Evolutionary conservation across 2,113 vertebrate species (phyloP).

Genomic region (Orientallactaga bullata): DNA sequence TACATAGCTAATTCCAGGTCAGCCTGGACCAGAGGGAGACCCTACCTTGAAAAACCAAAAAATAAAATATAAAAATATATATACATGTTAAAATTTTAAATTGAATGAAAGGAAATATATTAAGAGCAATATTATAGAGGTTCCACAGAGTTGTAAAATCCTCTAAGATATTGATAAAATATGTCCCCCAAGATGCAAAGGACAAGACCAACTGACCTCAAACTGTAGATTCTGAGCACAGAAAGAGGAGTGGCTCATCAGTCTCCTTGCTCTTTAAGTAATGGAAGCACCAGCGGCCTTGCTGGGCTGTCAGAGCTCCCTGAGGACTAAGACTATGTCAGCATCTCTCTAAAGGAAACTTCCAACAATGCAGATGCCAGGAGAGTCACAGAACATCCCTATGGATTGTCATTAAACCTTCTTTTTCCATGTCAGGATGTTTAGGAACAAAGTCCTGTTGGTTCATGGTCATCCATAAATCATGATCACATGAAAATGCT

Average conservation of each 20-base stretch:
- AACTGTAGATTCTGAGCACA: neutral
- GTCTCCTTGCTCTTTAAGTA: neutral
- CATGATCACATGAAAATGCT: neutral
- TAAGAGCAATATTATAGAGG: neutral
- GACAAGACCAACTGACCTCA: neutral
- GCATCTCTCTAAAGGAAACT: neutral
- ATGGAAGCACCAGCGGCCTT: neutral
- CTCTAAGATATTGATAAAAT: neutral
- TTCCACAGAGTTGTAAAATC: neutral
- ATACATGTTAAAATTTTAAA: slow-evolving; percentile 1
- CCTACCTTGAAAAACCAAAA: no score
- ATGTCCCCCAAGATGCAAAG: neutral
- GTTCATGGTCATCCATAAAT: neutral
- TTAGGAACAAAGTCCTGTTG: neutral
- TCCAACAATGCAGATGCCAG: neutral
- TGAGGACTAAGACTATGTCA: rapidly evolving
- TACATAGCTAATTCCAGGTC: no score
- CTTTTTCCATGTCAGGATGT: neutral
- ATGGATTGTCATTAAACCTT: neutral
- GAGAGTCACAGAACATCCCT: neutral
- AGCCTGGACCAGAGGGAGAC: no score
- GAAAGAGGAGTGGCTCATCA: neutral
- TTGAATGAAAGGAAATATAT: neutral
- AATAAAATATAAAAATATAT: no score
- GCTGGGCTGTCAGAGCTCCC: neutral